Percentiles rank a stretch among this genome's conserved stretches.
Conservation (phyloP, 2,888 invertebrate species). For the Chouioia cunea region DNA sequence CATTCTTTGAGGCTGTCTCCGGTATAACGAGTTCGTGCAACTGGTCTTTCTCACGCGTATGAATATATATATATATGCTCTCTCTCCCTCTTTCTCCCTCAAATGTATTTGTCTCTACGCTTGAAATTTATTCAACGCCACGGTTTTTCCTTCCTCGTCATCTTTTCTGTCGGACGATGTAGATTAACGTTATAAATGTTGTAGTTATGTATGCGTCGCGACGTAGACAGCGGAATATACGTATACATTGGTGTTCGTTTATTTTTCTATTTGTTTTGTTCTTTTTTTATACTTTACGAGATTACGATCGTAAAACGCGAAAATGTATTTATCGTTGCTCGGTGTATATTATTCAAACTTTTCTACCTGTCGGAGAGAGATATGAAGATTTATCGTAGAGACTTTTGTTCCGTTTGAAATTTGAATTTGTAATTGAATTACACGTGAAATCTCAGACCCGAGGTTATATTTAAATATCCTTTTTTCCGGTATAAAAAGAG, state of each 20-base stretch:
- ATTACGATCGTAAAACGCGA: background rate
- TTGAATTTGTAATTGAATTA: too few relatives aligned
- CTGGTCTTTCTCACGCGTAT: background rate
- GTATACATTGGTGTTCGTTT: background rate
- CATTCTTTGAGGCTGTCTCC: background rate
- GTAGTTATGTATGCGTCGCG: slow-evolving; percentile 20
- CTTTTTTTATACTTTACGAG: background rate
- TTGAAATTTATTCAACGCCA: slow-evolving; percentile 34
- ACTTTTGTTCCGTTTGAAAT: too few relatives aligned
- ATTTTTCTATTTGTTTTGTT: background rate
- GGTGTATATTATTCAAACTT: too few relatives aligned
- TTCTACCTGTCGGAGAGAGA: too few relatives aligned
- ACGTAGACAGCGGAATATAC: background rate
- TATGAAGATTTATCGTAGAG: too few relatives aligned
- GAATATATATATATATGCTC: background rate
- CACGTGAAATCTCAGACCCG: too few relatives aligned
- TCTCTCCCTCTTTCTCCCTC: background rate
- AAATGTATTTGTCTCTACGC: background rate
- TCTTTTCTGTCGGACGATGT: slow-evolving; percentile 15
- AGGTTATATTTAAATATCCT: too few relatives aligned
- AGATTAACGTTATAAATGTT: slow-evolving; percentile 45
- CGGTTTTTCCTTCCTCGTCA: too few relatives aligned
- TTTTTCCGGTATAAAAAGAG: too few relatives aligned
- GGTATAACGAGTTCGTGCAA: slow-evolving; percentile 2
- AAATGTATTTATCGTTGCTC: slow-evolving; percentile 7